Base-by-base conservation (phyloP, 2,888 invertebrate genomes). In the Ctena decussata region DNA sequence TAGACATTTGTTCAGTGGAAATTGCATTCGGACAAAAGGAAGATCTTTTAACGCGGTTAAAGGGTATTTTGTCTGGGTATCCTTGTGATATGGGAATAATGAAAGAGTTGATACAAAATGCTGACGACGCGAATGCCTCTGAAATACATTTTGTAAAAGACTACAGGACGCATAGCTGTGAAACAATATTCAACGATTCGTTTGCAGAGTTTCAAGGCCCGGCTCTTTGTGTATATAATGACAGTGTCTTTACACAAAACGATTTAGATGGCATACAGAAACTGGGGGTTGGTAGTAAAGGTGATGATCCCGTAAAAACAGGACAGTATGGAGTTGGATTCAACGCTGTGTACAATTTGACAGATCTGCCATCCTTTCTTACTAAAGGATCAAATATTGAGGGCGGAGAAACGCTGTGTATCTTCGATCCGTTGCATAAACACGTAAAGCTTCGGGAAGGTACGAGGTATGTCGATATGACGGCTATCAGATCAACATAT, bases 41-140 rank as follows among this genome's bases (percentile, higher is more conserved):
- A 76, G 89, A 92, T 39, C 87, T 95, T 27, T 91, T 94, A 12
- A 92, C 89, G 44, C 84, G 94, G 39, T 85, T 95, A n/a, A 92
- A 91, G 57, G 80, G 93, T 11, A 92, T 95, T 44, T 79, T 95
- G 5, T 76, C 90, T 1, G 91, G 93, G 6, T 95, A 95, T 82
- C 94, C 94, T 0, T 93, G 91, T 77, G 94, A 94, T 72, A 85
- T 90, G 49, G 92, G 92, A 21, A 85, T 95, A 37, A 89, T 95
- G 44, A 95, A 95, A 84, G 95, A 95, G 80, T 86, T 95, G 8
- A 75, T 95, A 0, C 95, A 95, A 79, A 95, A 95, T 90, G 94
- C 94, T 15, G 94, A 95, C 82, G 94, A 95, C 87, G 94, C 95
- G 8, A 89, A 91, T 18, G 94, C 95, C 8, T 92, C 94, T 6